Evolutionary conservation across 2,888 invertebrate genomes (phyloP).

Genomic region (Aspidiotus rigidus): DNA sequence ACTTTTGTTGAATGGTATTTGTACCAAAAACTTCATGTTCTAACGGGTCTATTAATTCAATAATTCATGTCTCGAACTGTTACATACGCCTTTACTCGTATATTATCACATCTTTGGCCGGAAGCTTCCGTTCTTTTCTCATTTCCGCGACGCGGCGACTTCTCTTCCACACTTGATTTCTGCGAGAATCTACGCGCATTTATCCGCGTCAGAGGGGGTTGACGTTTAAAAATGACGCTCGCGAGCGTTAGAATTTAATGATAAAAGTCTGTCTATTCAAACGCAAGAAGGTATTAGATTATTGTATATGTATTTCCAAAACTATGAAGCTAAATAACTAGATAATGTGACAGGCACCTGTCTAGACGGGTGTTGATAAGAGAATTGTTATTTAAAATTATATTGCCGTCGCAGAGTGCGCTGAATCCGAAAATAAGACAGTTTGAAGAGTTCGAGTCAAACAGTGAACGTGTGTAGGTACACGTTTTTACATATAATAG

Average conservation of each 20-base stretch:
- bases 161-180: no score
- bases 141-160: no score
- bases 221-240: not conserved
- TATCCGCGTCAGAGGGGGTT: no score
- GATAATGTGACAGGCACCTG: not conserved
- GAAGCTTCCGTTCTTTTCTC: no score
- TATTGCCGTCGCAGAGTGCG: not conserved
- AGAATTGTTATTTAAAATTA: constrained; percentile 3
- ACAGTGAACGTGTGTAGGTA: not conserved
- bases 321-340: not conserved
- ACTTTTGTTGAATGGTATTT: no score
- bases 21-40: no score
- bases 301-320: not conserved
- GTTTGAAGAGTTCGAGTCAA: constrained; percentile 4
- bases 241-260: not conserved
- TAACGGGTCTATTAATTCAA: no score
- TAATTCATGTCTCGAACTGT: no score
- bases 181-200: no score
- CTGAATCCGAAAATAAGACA: not conserved
- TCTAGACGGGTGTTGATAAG: constrained; percentile 2
- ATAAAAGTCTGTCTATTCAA: not conserved
- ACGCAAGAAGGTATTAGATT: not conserved
- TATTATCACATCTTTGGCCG: no score
- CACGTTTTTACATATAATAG: no score
- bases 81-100: no score